These are phyloP conservation scores for Coptodon rendalli DNA, from an alignment of 2,113 vertebrate genomes.

Conservation along the genomic window DNA sequence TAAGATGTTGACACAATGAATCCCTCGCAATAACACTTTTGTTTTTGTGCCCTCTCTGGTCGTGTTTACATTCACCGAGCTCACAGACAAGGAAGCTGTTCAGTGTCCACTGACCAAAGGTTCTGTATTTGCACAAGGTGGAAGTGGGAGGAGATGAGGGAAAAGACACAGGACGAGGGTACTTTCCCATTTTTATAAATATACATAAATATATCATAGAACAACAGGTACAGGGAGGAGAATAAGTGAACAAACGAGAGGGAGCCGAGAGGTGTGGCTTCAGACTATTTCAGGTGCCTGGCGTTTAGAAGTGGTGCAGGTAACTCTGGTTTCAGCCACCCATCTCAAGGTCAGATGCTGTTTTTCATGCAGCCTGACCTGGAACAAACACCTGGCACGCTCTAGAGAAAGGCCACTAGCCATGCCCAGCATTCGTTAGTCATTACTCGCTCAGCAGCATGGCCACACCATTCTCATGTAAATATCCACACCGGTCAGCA, in stretches of 20 bases:
- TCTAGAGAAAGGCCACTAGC: slow-evolving; percentile 19
- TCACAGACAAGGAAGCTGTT: slow-evolving; percentile 63
- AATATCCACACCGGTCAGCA: slow-evolving; percentile 35
- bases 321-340: slow-evolving; percentile 43
- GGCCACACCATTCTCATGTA: slow-evolving; percentile 50
- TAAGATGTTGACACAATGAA: slow-evolving; percentile 69
- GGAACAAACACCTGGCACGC: slow-evolving; percentile 53
- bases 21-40: slow-evolving; percentile 74
- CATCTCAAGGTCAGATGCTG: slow-evolving; percentile 49
- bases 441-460: slow-evolving; percentile 24
- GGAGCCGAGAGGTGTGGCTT: slow-evolving; percentile 16
- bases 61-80: slow-evolving; percentile 72
- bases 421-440: slow-evolving; percentile 53
- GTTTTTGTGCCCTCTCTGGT: slow-evolving; percentile 72
- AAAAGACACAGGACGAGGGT: slow-evolving; percentile 9
- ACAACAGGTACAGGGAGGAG: slow-evolving; percentile 16
- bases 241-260: slow-evolving; percentile 4
- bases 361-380: slow-evolving; percentile 49
- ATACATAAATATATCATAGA: not conserved
- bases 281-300: slow-evolving; percentile 23
- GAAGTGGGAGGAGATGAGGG: slow-evolving; percentile 6
- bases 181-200: slow-evolving; percentile 9
- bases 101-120: slow-evolving; percentile 47
- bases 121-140: slow-evolving; percentile 2
- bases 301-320: slow-evolving; percentile 11